phyloP scores from a whole-genome alignment of 2,888 invertebrate species.

The Drosophila monieri region DNA sequence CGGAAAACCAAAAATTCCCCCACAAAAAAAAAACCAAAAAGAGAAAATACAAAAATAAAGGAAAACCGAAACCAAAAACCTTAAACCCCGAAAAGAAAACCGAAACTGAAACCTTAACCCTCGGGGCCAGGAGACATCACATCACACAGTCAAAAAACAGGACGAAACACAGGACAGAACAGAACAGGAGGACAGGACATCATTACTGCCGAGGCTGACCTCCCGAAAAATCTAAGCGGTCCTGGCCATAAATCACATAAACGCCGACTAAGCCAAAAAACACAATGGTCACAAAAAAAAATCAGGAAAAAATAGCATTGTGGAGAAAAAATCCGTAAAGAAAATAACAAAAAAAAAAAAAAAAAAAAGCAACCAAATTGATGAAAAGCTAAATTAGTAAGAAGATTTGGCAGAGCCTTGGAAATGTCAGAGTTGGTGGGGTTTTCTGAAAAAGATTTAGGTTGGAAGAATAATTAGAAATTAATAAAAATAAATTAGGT shows the following conservation, averaged over 20 bases:
- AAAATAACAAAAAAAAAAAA: conserved; percentile 6
- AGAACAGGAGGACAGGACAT: conserved; percentile 32
- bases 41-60: too few species aligned
- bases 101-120: conserved; percentile 4
- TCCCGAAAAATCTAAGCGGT: conserved; percentile 53
- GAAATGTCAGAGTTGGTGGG: background rate
- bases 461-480: background rate
- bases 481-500: background rate
- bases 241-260: conserved; percentile 78
- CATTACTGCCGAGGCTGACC: conserved; percentile 30
- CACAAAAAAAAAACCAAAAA: too few species aligned
- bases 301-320: conserved; percentile 17
- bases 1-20: background rate
- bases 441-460: background rate
- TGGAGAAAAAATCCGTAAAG: conserved; percentile 4
- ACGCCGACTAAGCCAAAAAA: conserved; percentile 69
- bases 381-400: conserved; percentile 19
- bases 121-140: conserved; percentile 20
- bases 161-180: background rate
- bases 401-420: conserved; percentile 22
- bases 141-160: conserved; percentile 6
- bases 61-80: conserved; percentile 3
- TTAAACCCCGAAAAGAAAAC: conserved; percentile 2
- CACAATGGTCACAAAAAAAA: conserved; percentile 36
- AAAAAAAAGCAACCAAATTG: conserved; percentile 6